Percentiles rank a stretch among this genome's conserved stretches.
Conservation (phyloP, 2,888 invertebrate genomes). For the Drosophila aldrichi region DNA sequence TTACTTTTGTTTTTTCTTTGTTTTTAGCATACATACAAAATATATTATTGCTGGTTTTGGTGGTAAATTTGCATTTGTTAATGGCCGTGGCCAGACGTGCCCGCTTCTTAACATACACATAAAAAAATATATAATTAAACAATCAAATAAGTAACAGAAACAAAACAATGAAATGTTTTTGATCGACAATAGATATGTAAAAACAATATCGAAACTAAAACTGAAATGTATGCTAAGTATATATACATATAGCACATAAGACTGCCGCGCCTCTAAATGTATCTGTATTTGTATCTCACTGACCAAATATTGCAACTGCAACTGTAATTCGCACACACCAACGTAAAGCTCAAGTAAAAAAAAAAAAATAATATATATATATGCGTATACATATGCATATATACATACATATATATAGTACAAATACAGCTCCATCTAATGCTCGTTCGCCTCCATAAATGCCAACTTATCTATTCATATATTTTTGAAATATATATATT, state of each 20-base stretch:
- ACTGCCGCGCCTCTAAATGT: slow-evolving; percentile 52
- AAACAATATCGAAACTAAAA: slow-evolving; percentile 56
- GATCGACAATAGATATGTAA: slow-evolving; percentile 58
- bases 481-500: slow-evolving; percentile 12
- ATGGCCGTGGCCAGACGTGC: slow-evolving; percentile 80
- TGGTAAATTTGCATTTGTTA: slow-evolving; percentile 81
- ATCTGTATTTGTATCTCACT: slow-evolving; percentile 61
- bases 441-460: slow-evolving; percentile 47
- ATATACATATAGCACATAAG: slow-evolving; percentile 58
- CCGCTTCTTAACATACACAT: slow-evolving; percentile 68
- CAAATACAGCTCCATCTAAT: slow-evolving; percentile 25
- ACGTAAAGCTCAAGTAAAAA: slow-evolving; percentile 52
- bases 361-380: not conserved
- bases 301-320: slow-evolving; percentile 68
- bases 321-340: slow-evolving; percentile 62
- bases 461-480: slow-evolving; percentile 41
- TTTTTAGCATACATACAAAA: slow-evolving; percentile 83
- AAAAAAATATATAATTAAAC: not conserved
- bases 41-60: slow-evolving; percentile 84
- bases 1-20: slow-evolving; percentile 83
- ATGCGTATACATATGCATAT: no score
- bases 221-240: slow-evolving; percentile 60
- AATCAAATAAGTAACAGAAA: not conserved
- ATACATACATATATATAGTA: not conserved
- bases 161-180: slow-evolving; percentile 53